Evolutionary conservation across 2,113 vertebrate species (phyloP).

Genomic region (Rhipidura dahli): DNA sequence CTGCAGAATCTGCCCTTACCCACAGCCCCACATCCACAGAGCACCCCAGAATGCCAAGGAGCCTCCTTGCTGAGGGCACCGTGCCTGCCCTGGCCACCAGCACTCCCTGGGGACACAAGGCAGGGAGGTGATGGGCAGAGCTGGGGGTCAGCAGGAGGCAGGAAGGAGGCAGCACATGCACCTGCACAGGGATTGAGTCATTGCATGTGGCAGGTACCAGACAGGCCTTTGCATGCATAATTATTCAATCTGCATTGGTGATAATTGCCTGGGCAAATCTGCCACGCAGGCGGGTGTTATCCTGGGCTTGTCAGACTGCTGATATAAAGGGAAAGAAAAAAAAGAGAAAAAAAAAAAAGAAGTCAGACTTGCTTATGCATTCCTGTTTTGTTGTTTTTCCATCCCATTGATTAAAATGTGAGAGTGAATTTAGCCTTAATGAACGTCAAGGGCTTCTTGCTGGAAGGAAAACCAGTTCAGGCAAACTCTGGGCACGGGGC

Average conservation of each 20-base stretch:
- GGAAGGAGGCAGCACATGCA: neutral
- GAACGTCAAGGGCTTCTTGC: constrained; percentile 20
- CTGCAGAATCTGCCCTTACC: neutral
- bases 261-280: constrained; percentile 23
- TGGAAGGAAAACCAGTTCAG: neutral
- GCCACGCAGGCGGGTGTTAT: neutral
- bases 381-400: constrained; percentile 21
- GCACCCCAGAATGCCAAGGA: neutral
- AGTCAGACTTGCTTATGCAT: constrained; percentile 5
- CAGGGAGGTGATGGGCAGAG: fast-evolving
- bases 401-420: constrained; percentile 59
- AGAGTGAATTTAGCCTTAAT: constrained; percentile 22
- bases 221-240: neutral
- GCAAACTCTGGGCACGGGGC: neutral
- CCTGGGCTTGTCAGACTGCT: neutral
- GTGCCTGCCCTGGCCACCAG: fast-evolving
- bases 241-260: constrained; percentile 8
- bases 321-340: neutral
- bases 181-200: constrained; percentile 27
- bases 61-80: fast-evolving
- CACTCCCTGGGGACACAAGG: fast-evolving
- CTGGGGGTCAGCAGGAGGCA: neutral
- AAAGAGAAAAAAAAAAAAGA: neutral
- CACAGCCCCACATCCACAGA: neutral
- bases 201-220: constrained; percentile 38